Evolutionary conservation across 1,140 invertebrate genomes (phyloP).

Genomic region (Hesperophylax magnus): DNA sequence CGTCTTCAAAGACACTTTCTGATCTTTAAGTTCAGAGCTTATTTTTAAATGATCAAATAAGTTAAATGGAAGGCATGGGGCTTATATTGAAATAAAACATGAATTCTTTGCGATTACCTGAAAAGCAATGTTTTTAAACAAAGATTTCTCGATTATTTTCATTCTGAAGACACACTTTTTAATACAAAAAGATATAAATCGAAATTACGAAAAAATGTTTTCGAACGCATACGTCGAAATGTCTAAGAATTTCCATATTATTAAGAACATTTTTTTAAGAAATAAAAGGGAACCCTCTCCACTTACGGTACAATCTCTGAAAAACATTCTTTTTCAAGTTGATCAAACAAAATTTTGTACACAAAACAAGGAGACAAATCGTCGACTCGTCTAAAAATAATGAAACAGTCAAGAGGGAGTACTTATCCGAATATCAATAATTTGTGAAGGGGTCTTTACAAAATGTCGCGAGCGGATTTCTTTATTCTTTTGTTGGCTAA

Average conservation of each 20-base stretch:
- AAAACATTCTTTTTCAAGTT: constrained; percentile 16
- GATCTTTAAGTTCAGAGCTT: constrained; percentile 10
- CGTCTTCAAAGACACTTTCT: constrained; percentile 11
- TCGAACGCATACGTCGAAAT: too few species aligned
- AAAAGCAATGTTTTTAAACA: too few species aligned
- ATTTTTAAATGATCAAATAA: constrained; percentile 30
- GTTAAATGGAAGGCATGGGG: background rate
- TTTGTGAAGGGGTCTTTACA: constrained; percentile 35
- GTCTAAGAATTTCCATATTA: too few species aligned
- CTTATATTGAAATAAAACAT: background rate
- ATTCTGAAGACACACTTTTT: too few species aligned
- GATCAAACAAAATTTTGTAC: constrained; percentile 33
- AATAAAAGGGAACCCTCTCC: background rate
- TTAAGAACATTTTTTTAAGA: background rate
- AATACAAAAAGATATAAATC: too few species aligned
- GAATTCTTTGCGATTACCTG: background rate
- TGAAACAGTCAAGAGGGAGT: constrained; percentile 23
- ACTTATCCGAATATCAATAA: constrained; percentile 48
- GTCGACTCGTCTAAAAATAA: constrained; percentile 35
- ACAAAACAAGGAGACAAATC: constrained; percentile 29
- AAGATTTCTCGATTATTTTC: too few species aligned
- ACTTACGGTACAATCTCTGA: background rate
- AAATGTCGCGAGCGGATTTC: constrained; percentile 33
- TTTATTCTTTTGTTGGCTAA: constrained; percentile 31
- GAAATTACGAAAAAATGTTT: too few species aligned